A percentile compares a stretch with the other conserved stretches of the same genome.
phyloP scores from a whole-genome alignment of 2,113 vertebrate species.

The Saguinus midas region DNA sequence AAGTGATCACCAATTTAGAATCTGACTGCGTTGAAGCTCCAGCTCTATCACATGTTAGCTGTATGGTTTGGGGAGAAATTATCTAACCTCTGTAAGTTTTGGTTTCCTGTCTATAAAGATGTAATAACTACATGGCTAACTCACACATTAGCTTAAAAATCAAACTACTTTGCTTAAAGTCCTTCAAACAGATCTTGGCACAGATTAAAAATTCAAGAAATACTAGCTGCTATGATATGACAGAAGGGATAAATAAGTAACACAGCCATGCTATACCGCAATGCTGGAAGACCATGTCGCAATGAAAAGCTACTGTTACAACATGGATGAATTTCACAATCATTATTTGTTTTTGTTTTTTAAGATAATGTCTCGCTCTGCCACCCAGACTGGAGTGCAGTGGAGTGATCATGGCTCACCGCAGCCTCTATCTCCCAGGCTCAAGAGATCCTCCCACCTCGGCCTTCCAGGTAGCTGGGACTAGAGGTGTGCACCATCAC shows the following conservation, averaged over 20 bases:
- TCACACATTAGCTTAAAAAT: neutral
- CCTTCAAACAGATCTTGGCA: neutral
- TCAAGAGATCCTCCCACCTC: too few relatives aligned
- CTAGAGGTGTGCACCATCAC: too few relatives aligned
- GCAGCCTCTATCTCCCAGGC: too few relatives aligned
- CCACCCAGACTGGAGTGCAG: too few relatives aligned
- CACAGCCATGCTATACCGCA: neutral
- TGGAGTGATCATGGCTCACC: too few relatives aligned
- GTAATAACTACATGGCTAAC: neutral
- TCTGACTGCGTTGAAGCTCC: neutral
- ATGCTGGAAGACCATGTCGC: neutral
- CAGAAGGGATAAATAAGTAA: neutral
- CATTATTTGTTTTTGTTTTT: too few relatives aligned
- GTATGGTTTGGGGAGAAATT: neutral
- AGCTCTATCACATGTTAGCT: neutral
- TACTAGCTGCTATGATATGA: neutral
- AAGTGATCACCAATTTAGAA: neutral
- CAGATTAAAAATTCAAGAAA: neutral
- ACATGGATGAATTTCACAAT: neutral
- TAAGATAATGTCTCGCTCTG: too few relatives aligned
- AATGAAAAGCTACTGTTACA: neutral
- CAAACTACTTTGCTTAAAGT: neutral
- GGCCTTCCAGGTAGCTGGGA: too few relatives aligned
- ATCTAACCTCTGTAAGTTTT: neutral
- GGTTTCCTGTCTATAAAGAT: neutral